Percentiles rank a stretch among this genome's conserved stretches.
phyloP scores from a whole-genome alignment of 2,797 vertebrate genomes.

The Parotocinclus haroldoi region DNA sequence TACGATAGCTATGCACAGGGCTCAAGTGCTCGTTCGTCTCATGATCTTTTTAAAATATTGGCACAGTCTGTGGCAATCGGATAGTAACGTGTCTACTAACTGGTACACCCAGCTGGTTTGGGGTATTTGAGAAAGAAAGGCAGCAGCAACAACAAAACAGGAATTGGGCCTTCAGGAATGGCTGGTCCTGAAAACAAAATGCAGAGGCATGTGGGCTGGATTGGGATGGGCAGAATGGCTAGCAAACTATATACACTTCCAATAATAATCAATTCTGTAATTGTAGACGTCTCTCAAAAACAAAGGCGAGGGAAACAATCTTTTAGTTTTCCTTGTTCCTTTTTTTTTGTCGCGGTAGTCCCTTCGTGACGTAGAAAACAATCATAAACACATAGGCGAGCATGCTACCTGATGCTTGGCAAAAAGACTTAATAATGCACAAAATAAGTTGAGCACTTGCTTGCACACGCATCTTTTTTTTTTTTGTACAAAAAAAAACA shows the following conservation, averaged over 20 bases:
- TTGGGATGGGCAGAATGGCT: slow-evolving; percentile 46
- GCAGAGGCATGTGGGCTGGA: no score
- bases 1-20: slow-evolving; percentile 55
- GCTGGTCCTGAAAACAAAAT: slow-evolving; percentile 18
- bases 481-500: slow-evolving; percentile 41
- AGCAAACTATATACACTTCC: slow-evolving; percentile 78
- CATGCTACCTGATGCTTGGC: slow-evolving; percentile 79
- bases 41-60: slow-evolving; percentile 45
- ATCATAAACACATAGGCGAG: slow-evolving; percentile 74
- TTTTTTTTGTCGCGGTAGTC: slow-evolving; percentile 59
- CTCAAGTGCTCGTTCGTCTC: slow-evolving; percentile 55
- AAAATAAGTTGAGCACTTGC: slow-evolving; percentile 63
- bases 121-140: no score
- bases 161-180: slow-evolving; percentile 27
- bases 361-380: slow-evolving; percentile 65
- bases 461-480: slow-evolving; percentile 67
- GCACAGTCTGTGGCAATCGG: slow-evolving; percentile 35
- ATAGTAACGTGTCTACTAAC: no score
- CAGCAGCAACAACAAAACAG: no score
- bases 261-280: slow-evolving; percentile 71
- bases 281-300: slow-evolving; percentile 75
- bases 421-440: slow-evolving; percentile 69
- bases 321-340: slow-evolving; percentile 58
- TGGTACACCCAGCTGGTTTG: no score
- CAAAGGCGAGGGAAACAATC: slow-evolving; percentile 48